phyloP scores from a whole-genome alignment of 2,113 vertebrate genomes.

The Corythornis madagascariensis region DNA sequence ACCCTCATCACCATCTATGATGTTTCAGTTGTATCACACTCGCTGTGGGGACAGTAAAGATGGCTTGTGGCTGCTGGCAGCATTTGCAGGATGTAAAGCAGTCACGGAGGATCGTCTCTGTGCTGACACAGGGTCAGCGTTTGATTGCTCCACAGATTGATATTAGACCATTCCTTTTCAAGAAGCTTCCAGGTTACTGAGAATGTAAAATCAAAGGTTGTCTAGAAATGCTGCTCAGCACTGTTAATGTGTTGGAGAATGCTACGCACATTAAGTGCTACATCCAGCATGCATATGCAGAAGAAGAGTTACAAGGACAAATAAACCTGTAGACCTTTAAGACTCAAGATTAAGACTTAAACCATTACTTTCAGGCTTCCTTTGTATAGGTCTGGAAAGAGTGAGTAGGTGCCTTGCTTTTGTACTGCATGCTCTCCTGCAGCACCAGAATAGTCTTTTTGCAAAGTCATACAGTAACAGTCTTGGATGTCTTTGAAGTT shows the following conservation, averaged over 20 bases:
- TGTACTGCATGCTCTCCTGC: not conserved
- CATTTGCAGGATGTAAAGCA: not conserved
- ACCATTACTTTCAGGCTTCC: not conserved
- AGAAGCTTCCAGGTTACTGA: not conserved
- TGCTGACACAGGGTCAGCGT: not conserved
- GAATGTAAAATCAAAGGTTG: not conserved
- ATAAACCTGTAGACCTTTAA: not conserved
- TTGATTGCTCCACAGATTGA: not conserved
- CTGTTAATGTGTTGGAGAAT: not conserved
- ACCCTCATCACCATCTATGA: not conserved
- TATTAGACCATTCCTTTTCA: conserved; percentile 5
- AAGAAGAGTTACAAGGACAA: not conserved
- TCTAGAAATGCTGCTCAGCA: not conserved
- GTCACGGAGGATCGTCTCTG: not conserved
- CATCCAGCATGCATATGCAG: not conserved
- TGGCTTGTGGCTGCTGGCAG: not conserved
- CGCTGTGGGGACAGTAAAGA: fast-evolving
- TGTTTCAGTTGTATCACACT: fast-evolving
- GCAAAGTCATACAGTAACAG: not conserved
- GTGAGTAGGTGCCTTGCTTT: not conserved
- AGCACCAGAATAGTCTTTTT: not conserved
- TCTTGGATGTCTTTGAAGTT: not conserved
- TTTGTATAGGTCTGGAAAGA: not conserved
- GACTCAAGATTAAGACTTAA: not conserved
- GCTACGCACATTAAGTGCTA: not conserved